These are phyloP conservation scores for Centropus unirufus DNA, from an alignment of 2,113 vertebrate species.

Conservation along the genomic window DNA sequence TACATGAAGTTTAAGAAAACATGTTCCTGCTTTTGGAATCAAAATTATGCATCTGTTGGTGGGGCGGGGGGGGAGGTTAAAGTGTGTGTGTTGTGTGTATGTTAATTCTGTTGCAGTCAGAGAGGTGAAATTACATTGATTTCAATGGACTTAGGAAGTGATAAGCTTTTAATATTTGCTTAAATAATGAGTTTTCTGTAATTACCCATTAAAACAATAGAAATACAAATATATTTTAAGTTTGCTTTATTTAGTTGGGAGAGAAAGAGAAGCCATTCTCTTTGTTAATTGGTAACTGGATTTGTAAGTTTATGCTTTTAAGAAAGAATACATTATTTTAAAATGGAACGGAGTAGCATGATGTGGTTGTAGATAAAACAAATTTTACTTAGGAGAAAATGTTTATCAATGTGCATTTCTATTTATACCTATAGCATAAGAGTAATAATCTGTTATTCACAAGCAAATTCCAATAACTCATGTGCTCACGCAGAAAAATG, in stretches of 20 bases:
- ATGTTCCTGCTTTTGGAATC: background rate
- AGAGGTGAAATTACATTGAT: background rate
- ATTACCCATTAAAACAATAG: background rate
- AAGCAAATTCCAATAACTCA: background rate
- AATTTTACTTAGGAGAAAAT: background rate
- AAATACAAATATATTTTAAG: constrained; percentile 25
- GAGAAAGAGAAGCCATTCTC: background rate
- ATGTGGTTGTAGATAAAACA: background rate
- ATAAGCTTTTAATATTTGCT: constrained; percentile 15
- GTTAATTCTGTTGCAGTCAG: background rate
- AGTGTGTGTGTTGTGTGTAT: background rate
- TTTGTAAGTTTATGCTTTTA: background rate
- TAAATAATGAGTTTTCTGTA: background rate
- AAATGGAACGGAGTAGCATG: background rate
- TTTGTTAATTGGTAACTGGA: background rate
- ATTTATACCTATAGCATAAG: background rate
- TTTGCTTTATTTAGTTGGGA: background rate
- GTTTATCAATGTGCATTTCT: background rate
- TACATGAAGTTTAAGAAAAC: background rate
- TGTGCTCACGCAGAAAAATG: background rate
- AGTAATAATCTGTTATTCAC: background rate
- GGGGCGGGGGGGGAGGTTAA: background rate
- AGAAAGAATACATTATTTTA: background rate
- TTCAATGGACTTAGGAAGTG: background rate
- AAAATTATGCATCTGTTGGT: background rate